Percentiles rank a stretch among this genome's conserved stretches.
Evolutionary conservation across 2,888 invertebrate genomes (phyloP).

Genomic region (Smittia aterrima): DNA sequence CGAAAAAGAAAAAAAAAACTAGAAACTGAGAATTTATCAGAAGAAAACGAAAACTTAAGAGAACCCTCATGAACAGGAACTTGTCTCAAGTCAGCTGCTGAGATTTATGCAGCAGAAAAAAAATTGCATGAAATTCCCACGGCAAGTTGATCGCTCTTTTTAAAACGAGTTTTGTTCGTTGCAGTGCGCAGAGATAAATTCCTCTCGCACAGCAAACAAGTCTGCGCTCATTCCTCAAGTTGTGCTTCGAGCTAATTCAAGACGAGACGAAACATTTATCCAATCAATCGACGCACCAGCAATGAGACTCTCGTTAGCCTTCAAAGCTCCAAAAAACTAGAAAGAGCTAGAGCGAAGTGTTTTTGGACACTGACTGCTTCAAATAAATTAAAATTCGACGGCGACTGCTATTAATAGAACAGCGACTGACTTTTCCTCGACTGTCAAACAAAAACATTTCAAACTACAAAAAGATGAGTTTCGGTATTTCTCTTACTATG

Average conservation of each 20-base stretch:
- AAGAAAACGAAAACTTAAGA: neutral
- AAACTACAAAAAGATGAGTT: neutral
- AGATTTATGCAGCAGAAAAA: neutral
- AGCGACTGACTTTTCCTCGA: neutral
- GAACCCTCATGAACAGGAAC: constrained; percentile 7
- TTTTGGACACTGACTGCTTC: constrained; percentile 1
- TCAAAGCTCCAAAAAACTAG: neutral
- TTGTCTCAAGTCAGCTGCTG: neutral
- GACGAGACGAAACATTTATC: neutral
- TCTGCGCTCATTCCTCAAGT: neutral
- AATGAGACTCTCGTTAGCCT: constrained; percentile 15
- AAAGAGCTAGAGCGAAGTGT: neutral
- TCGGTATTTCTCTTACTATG: no score
- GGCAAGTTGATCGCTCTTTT: neutral
- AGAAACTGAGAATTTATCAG: neutral
- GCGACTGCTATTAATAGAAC: neutral
- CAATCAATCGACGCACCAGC: neutral
- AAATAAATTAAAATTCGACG: constrained; percentile 1
- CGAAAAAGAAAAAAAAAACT: neutral
- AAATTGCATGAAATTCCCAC: constrained; percentile 8
- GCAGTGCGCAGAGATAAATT: neutral
- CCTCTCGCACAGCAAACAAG: neutral
- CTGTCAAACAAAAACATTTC: neutral
- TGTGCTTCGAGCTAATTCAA: neutral
- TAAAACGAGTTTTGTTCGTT: neutral